These are phyloP conservation scores for Arremon brunneinucha DNA, from an alignment of 2,797 vertebrate genomes.

Conservation along the genomic window DNA sequence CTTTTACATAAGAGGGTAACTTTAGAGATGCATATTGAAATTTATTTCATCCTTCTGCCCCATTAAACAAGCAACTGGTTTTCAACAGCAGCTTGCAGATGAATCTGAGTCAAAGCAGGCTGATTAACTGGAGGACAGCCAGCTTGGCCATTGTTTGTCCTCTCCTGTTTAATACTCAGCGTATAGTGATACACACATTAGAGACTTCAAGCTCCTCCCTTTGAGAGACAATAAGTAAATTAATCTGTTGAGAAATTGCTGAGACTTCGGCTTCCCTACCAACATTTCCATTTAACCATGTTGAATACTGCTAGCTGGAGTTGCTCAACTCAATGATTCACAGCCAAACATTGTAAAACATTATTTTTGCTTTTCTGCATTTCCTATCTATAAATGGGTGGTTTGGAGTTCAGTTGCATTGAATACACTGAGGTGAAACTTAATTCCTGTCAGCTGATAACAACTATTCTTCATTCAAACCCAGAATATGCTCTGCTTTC, in stretches of 20 bases:
- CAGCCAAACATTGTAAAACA: not conserved
- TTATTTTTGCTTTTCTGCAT: not conserved
- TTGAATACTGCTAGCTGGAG: not conserved
- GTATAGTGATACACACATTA: not conserved
- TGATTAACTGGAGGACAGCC: conserved; percentile 53
- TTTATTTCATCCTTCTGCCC: conserved; percentile 50
- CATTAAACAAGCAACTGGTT: conserved; percentile 58
- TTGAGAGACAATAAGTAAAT: not conserved
- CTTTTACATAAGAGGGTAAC: conserved; percentile 11
- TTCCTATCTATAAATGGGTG: not conserved
- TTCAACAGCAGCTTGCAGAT: not conserved
- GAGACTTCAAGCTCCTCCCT: not conserved
- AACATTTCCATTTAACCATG: not conserved
- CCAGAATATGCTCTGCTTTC: not conserved
- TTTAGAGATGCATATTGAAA: conserved; percentile 25
- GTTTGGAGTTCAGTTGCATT: not conserved
- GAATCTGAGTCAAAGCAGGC: conserved; percentile 3
- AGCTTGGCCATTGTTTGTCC: conserved; percentile 19
- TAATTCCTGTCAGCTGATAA: not conserved
- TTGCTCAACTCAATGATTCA: not conserved
- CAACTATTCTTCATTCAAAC: not conserved
- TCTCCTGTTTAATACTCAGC: conserved; percentile 12
- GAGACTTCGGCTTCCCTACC: not conserved
- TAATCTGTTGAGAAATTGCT: not conserved
- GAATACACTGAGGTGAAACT: not conserved